Conservation (phyloP, 2,113 vertebrate species). For the Vireo altiloquus region DNA sequence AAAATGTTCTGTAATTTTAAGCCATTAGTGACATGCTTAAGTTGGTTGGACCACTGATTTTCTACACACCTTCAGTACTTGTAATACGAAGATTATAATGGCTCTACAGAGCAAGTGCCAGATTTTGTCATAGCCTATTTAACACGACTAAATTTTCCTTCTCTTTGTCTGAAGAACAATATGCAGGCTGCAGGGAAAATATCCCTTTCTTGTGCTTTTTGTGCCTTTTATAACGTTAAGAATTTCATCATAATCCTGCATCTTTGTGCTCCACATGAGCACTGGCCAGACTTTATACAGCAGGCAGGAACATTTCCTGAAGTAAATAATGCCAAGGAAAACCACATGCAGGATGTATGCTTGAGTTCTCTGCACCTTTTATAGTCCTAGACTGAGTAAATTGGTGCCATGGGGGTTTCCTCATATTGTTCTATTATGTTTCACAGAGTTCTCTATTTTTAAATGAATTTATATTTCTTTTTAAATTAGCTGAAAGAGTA, state of each 20-base stretch:
- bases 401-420: not conserved
- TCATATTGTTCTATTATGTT: not conserved
- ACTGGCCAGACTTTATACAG: not conserved
- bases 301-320: not conserved
- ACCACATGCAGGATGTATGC: not conserved
- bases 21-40: not conserved
- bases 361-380: not conserved
- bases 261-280: not conserved
- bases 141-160: not conserved
- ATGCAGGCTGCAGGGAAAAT: not conserved
- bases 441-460: not conserved
- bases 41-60: not conserved
- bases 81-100: not conserved
- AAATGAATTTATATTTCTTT: not conserved
- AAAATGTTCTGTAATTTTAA: not conserved
- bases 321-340: not conserved
- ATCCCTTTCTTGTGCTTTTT: not conserved
- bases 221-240: not conserved
- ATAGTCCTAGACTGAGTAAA: not conserved
- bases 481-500: not conserved
- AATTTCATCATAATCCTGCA: not conserved
- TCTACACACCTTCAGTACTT: rapidly evolving
- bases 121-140: not conserved
- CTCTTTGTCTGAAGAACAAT: not conserved
- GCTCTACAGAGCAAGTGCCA: not conserved